Evolutionary conservation across 2,113 vertebrate genomes (phyloP).

Genomic region (Hippopotamus amphibius): DNA sequence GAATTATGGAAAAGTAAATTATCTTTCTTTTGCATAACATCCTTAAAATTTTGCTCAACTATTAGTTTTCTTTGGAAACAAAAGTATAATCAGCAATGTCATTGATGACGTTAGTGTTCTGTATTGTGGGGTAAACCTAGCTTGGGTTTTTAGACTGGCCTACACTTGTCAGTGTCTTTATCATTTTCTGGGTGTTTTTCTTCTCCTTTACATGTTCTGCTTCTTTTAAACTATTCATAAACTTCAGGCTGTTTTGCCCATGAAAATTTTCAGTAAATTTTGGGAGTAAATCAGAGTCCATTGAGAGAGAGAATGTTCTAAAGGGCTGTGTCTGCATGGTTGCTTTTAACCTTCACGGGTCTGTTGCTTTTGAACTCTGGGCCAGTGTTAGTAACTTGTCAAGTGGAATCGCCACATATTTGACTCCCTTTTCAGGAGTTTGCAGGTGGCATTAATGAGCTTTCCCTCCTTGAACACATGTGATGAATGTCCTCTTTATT

Average conservation of each 20-base stretch:
- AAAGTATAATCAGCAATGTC: conserved; percentile 5
- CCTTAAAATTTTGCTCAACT: background rate
- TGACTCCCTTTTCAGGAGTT: background rate
- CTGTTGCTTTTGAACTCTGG: background rate
- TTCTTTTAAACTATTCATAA: conserved; percentile 11
- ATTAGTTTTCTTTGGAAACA: background rate
- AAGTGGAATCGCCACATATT: background rate
- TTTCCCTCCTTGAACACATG: background rate
- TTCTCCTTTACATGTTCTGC: background rate
- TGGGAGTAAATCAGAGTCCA: background rate
- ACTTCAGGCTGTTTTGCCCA: background rate
- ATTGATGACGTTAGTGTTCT: background rate
- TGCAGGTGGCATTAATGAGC: background rate
- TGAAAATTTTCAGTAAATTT: conserved; percentile 7
- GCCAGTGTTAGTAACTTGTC: background rate
- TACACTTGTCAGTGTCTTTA: background rate
- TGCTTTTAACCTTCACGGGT: background rate
- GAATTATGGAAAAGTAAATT: background rate
- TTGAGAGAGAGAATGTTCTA: background rate
- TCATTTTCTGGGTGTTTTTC: background rate
- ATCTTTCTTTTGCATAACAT: background rate
- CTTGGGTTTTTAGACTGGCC: background rate
- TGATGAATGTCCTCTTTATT: background rate
- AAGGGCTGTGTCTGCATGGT: background rate
- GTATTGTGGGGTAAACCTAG: background rate